These are phyloP conservation scores for Acestrorhynchus altus DNA, from an alignment of 2,797 vertebrate genomes.

Conservation along the genomic window DNA sequence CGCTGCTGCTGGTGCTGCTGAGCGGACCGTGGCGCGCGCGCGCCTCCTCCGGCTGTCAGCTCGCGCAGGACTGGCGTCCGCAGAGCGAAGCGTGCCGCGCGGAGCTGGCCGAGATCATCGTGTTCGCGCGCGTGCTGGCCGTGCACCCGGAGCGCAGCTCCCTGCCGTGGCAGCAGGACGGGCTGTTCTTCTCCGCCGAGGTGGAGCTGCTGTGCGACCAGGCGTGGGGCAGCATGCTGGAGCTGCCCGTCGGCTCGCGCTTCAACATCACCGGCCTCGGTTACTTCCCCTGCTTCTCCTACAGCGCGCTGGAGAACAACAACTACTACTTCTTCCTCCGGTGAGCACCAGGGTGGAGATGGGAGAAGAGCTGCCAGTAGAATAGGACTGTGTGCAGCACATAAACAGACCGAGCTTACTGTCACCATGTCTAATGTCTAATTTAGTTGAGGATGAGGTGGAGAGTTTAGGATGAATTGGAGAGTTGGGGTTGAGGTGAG, in stretches of 20 bases:
- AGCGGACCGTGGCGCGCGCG: slow-evolving; percentile 62
- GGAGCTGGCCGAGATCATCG: slow-evolving; percentile 85
- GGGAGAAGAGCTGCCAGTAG: too few relatives aligned
- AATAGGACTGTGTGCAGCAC: too few relatives aligned
- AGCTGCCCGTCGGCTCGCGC: slow-evolving; percentile 84
- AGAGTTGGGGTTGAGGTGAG: too few relatives aligned
- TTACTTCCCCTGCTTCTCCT: slow-evolving; percentile 85
- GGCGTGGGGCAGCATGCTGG: slow-evolving; percentile 88
- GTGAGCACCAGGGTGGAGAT: slow-evolving; percentile 64
- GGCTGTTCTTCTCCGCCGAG: slow-evolving; percentile 83
- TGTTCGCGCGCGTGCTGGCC: slow-evolving; percentile 83
- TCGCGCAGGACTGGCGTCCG: slow-evolving; percentile 85
- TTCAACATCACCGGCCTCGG: slow-evolving; percentile 86
- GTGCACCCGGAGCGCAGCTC: slow-evolving; percentile 84
- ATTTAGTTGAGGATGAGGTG: too few relatives aligned
- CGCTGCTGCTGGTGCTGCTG: slow-evolving; percentile 53
- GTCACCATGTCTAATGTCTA: too few relatives aligned
- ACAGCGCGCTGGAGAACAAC: slow-evolving; percentile 84
- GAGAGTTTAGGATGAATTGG: too few relatives aligned
- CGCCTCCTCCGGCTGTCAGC: slow-evolving; percentile 74
- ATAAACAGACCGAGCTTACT: too few relatives aligned
- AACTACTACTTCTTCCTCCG: slow-evolving; percentile 87
- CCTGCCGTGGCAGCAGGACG: slow-evolving; percentile 81
- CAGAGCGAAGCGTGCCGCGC: slow-evolving; percentile 86
- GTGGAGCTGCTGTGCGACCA: slow-evolving; percentile 87